These are phyloP conservation scores for Azemiops feae DNA, from an alignment of 2,113 vertebrate genomes.

Conservation along the genomic window DNA sequence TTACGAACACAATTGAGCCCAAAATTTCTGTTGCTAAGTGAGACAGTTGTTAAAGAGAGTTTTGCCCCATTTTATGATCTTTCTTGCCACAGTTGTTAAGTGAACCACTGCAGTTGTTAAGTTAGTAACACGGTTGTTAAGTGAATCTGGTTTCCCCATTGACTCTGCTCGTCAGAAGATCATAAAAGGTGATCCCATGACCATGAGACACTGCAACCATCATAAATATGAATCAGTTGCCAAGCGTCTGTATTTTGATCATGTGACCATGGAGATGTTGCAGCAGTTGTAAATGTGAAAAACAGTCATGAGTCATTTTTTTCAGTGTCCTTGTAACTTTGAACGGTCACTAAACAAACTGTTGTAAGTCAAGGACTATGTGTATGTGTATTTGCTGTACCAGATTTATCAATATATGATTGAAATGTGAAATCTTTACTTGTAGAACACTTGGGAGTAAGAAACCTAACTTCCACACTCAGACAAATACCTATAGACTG, in stretches of 20 bases:
- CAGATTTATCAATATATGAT: not conserved
- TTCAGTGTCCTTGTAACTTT: not conserved
- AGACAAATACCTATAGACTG: not conserved
- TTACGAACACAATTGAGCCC: not conserved
- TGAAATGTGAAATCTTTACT: no score
- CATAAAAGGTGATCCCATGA: not conserved
- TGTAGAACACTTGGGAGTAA: not conserved
- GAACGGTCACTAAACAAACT: not conserved
- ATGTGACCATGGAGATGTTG: not conserved
- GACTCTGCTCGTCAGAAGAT: not conserved
- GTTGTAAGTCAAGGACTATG: not conserved
- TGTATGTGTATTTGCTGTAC: not conserved
- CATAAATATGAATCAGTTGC: not conserved
- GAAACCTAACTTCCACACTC: not conserved
- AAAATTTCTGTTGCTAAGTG: not conserved
- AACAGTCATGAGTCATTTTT: not conserved
- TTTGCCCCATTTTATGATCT: not conserved
- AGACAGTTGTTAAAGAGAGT: not conserved
- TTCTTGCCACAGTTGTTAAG: not conserved
- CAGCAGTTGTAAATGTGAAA: not conserved
- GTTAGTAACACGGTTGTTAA: not conserved
- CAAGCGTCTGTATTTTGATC: not conserved
- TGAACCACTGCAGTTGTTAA: not conserved
- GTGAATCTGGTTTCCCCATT: not conserved
- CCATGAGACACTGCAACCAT: fast-evolving